Evolutionary conservation across 1,140 invertebrate species (phyloP).

Genomic region (Anastrepha obliqua): DNA sequence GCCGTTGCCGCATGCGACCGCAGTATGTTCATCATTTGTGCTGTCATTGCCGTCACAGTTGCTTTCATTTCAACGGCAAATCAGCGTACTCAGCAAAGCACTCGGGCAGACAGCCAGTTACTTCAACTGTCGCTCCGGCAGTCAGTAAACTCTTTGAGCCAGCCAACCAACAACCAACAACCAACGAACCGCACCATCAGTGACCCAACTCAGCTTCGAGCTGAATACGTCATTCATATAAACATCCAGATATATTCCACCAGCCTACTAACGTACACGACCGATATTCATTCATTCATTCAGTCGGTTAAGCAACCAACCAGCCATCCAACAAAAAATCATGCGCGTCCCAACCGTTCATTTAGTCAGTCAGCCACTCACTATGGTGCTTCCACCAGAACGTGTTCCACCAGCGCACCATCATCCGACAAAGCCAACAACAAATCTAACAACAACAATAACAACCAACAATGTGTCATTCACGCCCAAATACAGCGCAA

Average conservation of each 20-base stretch:
- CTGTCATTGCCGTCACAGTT: constrained; percentile 42
- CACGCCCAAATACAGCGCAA: constrained; percentile 26
- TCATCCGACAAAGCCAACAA: constrained; percentile 17
- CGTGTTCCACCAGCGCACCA: background rate
- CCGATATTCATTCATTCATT: constrained; percentile 23
- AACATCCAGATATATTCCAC: background rate
- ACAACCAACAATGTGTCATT: background rate
- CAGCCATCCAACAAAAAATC: background rate
- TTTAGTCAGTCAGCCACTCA: background rate
- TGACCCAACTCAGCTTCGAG: background rate
- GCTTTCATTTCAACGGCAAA: constrained; percentile 22
- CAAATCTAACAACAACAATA: no score
- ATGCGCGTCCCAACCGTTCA: background rate
- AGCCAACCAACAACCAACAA: background rate
- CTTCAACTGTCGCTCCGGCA: constrained; percentile 33
- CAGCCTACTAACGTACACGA: constrained; percentile 28
- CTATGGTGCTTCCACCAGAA: background rate
- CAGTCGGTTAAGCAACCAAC: background rate
- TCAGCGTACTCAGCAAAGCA: background rate
- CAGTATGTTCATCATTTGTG: constrained; percentile 21
- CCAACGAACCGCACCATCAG: background rate
- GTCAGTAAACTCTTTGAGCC: background rate
- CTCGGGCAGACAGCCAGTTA: background rate
- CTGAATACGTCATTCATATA: constrained; percentile 4
- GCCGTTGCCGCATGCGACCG: background rate